Evolutionary conservation across 2,888 invertebrate genomes (phyloP), one percentile per base, ranked within the genome.

Genomic region (Platerodrilus igneus): DNA sequence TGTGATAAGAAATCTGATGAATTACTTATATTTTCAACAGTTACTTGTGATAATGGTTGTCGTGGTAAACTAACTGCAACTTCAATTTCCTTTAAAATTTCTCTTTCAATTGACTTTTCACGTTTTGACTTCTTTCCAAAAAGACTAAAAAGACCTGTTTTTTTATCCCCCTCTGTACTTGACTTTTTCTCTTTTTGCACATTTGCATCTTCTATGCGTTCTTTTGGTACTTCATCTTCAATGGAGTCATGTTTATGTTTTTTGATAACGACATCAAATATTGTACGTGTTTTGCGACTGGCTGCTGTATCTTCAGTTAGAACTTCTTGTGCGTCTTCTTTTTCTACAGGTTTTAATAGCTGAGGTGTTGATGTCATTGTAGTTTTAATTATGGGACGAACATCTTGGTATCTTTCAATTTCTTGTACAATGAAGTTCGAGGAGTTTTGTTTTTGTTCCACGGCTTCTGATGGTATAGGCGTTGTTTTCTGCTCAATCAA

Each of bases 121-220:
- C 34, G 50, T 39, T 51, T 52, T 7, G 35, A 27, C 36, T 53
- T 50, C 29, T 51, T 52, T 19, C 48, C 47, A 22, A 51, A 52
- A 18, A 53, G 21, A 5, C 50, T 46, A 31, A 52, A 51, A 10
- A 52, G 35, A 19, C 51, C 52, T 25, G 33, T 48, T 14, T 53
- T 35, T 27, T 33, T 18, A n/a, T 21, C 11, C 11, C 25, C 20
- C 6, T 20, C 22, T 23, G 22, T 19, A 7, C 19, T 7, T 19
- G 6, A 7, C 19, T 7, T 19, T 19, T 22, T 6, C 11, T 23
- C 25, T 15, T 14, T 13, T 6, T 19, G 10, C 9, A 29, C 13
- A 1, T n/a, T 10, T 9, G 11, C 11, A 7, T 14, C 25, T 10
- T 20, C 15, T 15, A n/a, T n/a, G n/a, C n/a, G n/a, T n/a, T n/a